A percentile compares a stretch with the other conserved stretches of the same genome.
phyloP scores from a whole-genome alignment of 2,888 invertebrate species.

The Exephanes ischioxanthus region DNA sequence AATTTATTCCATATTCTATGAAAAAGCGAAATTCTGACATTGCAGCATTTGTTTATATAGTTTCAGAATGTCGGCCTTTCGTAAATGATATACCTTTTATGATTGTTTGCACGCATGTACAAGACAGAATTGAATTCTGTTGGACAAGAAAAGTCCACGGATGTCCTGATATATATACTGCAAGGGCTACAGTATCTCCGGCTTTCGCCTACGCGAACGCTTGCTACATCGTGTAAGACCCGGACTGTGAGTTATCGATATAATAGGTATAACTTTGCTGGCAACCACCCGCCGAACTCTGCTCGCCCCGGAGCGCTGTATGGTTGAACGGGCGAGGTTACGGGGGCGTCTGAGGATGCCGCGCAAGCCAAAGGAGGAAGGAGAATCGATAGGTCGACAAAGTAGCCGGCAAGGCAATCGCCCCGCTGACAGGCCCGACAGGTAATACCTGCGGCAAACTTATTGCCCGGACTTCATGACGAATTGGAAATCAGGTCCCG shows the following conservation, averaged over 20 bases:
- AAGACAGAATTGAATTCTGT: background rate
- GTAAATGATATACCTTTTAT: constrained; percentile 20
- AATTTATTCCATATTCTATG: too few relatives aligned
- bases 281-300: constrained; percentile 57
- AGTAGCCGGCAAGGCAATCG: constrained; percentile 74
- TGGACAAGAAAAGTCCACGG: constrained; percentile 39
- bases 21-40: too few relatives aligned
- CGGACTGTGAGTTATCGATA: constrained; percentile 64
- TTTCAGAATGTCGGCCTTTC: background rate
- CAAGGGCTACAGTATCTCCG: constrained; percentile 24
- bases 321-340: constrained; percentile 58
- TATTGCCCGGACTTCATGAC: constrained; percentile 72
- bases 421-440: constrained; percentile 73
- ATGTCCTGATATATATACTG: constrained; percentile 21
- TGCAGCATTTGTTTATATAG: too few relatives aligned
- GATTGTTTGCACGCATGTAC: background rate
- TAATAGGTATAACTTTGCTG: constrained; percentile 63
- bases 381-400: constrained; percentile 74
- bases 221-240: constrained; percentile 47
- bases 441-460: constrained; percentile 78
- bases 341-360: constrained; percentile 59
- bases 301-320: constrained; percentile 46
- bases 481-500: constrained; percentile 78
- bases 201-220: constrained; percentile 58
- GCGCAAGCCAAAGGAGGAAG: constrained; percentile 21